These are phyloP conservation scores for Albula glossodonta DNA, from an alignment of 2,113 vertebrate genomes.

Conservation along the genomic window DNA sequence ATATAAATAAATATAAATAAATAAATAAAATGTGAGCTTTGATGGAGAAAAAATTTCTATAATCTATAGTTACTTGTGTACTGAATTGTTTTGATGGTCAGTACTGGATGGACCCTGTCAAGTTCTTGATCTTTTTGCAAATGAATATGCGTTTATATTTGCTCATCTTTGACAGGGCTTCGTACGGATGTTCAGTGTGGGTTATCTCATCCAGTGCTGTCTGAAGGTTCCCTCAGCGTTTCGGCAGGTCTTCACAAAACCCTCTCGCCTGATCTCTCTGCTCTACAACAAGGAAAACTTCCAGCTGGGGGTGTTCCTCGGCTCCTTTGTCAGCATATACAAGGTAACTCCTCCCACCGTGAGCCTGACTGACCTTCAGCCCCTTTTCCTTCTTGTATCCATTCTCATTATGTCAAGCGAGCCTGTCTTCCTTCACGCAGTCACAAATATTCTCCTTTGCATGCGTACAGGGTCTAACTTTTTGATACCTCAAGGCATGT, in stretches of 20 bases:
- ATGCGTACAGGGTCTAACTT: neutral
- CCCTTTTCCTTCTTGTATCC: neutral
- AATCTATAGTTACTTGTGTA: too few relatives aligned
- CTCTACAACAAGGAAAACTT: conserved; percentile 99
- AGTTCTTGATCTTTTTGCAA: neutral
- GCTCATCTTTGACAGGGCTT: conserved; percentile 77
- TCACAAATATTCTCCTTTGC: too few relatives aligned
- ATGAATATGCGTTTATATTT: neutral
- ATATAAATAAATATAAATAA: too few relatives aligned
- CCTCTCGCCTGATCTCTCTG: conserved; percentile 86
- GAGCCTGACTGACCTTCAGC: neutral
- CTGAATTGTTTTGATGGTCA: neutral
- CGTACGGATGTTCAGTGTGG: conserved; percentile 95
- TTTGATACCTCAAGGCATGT: neutral
- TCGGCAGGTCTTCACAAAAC: conserved; percentile 89
- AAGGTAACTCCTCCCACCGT: conserved; percentile 73
- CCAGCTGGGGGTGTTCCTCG: conserved; percentile 93
- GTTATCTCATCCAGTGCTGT: conserved; percentile 97
- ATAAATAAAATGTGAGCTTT: too few relatives aligned
- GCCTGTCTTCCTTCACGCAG: too few relatives aligned
- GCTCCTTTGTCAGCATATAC: conserved; percentile 98
- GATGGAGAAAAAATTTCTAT: too few relatives aligned
- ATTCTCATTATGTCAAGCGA: neutral
- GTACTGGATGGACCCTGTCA: neutral
- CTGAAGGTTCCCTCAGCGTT: conserved; percentile 91